Percentiles rank a stretch among this genome's conserved stretches.
Conservation (phyloP, 2,113 vertebrate genomes). For the Pithys albifrons region DNA sequence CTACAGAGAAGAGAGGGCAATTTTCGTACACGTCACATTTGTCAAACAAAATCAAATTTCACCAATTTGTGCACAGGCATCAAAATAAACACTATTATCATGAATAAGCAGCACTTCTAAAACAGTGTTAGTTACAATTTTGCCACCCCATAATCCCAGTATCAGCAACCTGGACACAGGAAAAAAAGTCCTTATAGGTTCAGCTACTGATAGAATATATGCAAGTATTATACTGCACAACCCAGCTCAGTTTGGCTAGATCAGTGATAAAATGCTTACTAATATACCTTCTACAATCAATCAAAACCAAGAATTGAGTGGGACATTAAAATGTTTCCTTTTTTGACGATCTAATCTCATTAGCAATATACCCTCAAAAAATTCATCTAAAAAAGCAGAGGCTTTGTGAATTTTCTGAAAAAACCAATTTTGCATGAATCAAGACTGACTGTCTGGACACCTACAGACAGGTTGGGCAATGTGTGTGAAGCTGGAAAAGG, state of each 20-base stretch:
- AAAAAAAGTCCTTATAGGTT: background rate
- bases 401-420: background rate
- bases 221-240: background rate
- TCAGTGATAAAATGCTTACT: background rate
- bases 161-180: background rate
- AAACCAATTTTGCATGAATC: background rate
- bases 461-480: background rate
- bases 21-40: background rate
- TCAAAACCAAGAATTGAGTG: background rate
- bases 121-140: background rate
- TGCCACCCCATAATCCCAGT: background rate
- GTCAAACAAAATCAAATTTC: background rate
- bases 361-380: background rate
- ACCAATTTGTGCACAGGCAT: background rate
- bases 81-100: background rate
- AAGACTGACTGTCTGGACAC: background rate
- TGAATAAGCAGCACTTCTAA: background rate
- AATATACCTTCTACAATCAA: background rate
- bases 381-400: background rate
- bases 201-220: background rate
- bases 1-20: background rate
- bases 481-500: background rate
- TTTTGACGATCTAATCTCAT: background rate
- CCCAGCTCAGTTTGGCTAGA: background rate
- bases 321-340: background rate